Evolutionary conservation across 2,113 vertebrate genomes (phyloP).

Genomic region (Morone chrysops): DNA sequence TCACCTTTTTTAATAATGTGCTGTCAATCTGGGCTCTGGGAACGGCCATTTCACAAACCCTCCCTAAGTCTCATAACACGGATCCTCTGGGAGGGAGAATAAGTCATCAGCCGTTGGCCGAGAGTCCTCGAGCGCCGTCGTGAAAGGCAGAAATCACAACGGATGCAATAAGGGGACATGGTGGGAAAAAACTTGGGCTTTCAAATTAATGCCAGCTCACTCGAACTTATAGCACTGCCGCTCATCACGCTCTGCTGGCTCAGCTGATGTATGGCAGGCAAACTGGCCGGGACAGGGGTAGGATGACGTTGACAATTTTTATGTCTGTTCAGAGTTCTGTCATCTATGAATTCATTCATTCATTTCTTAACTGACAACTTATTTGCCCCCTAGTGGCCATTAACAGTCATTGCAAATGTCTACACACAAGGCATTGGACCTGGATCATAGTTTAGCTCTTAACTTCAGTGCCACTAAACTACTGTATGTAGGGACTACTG

Average conservation of each 20-base stretch:
- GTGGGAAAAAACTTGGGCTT: conserved; percentile 44
- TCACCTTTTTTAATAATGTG: conserved; percentile 81
- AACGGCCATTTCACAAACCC: conserved; percentile 74
- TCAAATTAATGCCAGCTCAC: conserved; percentile 43
- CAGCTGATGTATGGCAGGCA: conserved; percentile 3
- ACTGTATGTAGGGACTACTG: neutral
- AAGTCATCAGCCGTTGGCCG: conserved; percentile 65
- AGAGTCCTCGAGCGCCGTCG: conserved; percentile 33
- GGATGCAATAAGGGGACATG: conserved; percentile 67
- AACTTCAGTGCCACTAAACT: conserved; percentile 12
- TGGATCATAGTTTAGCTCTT: neutral
- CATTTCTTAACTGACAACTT: too few species aligned
- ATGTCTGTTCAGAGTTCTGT: neutral
- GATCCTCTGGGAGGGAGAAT: conserved; percentile 72
- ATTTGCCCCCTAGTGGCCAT: neutral
- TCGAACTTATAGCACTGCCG: conserved; percentile 9
- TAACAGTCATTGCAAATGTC: neutral
- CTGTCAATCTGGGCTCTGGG: conserved; percentile 80
- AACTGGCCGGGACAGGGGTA: neutral
- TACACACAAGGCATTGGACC: neutral
- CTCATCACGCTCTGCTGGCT: conserved; percentile 18
- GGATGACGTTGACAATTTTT: neutral
- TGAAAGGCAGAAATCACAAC: conserved; percentile 58
- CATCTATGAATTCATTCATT: neutral
- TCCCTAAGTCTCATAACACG: conserved; percentile 75